Percentiles rank a stretch among this genome's conserved stretches.
Evolutionary conservation across 2,888 invertebrate genomes (phyloP).

Genomic region (Synanthedon myopaeformis): DNA sequence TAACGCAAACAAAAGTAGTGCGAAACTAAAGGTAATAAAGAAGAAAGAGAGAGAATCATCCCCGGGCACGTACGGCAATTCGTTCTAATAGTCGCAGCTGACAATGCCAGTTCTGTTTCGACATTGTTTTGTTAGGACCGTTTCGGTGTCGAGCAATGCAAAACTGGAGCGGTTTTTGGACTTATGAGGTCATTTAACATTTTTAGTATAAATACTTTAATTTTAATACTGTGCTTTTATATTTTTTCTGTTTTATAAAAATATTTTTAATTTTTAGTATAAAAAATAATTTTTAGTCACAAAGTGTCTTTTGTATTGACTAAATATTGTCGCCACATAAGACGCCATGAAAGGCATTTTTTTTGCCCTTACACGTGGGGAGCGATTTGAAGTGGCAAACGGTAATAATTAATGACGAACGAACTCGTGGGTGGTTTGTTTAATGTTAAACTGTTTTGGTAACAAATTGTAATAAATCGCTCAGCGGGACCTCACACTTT

Average conservation of each 20-base stretch:
- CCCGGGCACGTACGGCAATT: slow-evolving; percentile 55
- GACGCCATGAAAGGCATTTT: slow-evolving; percentile 6
- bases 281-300: no score
- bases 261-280: no score
- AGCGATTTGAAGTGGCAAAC: slow-evolving; percentile 50
- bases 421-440: slow-evolving; percentile 45
- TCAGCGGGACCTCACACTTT: slow-evolving; percentile 55
- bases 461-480: slow-evolving; percentile 59
- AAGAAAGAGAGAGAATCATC: slow-evolving; percentile 33
- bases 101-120: slow-evolving; percentile 34
- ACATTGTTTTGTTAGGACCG: slow-evolving; percentile 57
- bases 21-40: slow-evolving; percentile 51
- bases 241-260: no score
- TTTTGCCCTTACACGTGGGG: slow-evolving; percentile 49
- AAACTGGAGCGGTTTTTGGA: slow-evolving; percentile 31
- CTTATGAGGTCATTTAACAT: not conserved
- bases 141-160: slow-evolving; percentile 39
- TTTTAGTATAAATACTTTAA: no score
- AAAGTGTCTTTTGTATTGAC: not conserved
- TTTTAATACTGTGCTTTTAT: no score
- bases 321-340: not conserved
- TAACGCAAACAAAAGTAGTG: slow-evolving; percentile 50
- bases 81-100: slow-evolving; percentile 57
- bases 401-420: slow-evolving; percentile 56
- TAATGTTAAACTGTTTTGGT: slow-evolving; percentile 59